A percentile compares a stretch with the other conserved stretches of the same genome.
These are phyloP conservation scores for Epinephelus lanceolatus DNA, from an alignment of 2,113 vertebrate genomes.

Conservation along the genomic window DNA sequence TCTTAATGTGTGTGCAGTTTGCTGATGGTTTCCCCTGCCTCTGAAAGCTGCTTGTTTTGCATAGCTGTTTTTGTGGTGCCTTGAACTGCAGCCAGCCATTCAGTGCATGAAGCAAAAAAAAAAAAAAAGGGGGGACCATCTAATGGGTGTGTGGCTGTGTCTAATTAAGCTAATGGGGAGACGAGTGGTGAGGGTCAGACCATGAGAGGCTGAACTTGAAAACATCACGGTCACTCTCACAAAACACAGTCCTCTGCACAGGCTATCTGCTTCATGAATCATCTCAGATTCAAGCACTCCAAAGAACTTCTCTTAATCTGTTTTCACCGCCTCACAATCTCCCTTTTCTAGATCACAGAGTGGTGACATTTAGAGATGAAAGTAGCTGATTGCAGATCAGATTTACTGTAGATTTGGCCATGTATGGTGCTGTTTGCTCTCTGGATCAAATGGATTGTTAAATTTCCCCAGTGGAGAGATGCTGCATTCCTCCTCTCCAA, in stretches of 20 bases:
- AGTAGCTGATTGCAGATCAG: slow-evolving; percentile 34
- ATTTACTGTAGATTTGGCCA: slow-evolving; percentile 37
- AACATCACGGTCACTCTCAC: slow-evolving; percentile 49
- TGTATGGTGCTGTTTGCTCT: slow-evolving; percentile 52
- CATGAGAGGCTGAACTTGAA: slow-evolving; percentile 64
- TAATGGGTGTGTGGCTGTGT: slow-evolving; percentile 81
- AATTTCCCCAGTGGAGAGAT: slow-evolving; percentile 46
- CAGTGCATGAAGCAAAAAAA: slow-evolving; percentile 53
- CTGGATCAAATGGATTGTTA: slow-evolving; percentile 52
- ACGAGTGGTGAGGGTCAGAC: slow-evolving; percentile 57
- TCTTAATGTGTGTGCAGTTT: slow-evolving; percentile 39
- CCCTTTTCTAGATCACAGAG: slow-evolving; percentile 26
- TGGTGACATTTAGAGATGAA: slow-evolving; percentile 19
- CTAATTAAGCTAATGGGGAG: slow-evolving; percentile 80
- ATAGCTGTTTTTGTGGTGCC: slow-evolving; percentile 58
- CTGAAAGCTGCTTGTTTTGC: slow-evolving; percentile 73
- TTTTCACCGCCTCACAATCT: not conserved
- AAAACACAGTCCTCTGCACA: not conserved
- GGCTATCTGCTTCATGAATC: slow-evolving; percentile 11
- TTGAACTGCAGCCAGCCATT: slow-evolving; percentile 78
- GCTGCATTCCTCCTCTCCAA: slow-evolving; percentile 52
- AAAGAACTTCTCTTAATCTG: slow-evolving; percentile 12
- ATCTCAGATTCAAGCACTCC: not conserved
- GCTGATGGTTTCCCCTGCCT: slow-evolving; percentile 57
- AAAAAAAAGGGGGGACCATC: slow-evolving; percentile 41